Evolutionary conservation across 2,797 vertebrate species (phyloP).

Genomic region (Notoglanidium macrostoma): DNA sequence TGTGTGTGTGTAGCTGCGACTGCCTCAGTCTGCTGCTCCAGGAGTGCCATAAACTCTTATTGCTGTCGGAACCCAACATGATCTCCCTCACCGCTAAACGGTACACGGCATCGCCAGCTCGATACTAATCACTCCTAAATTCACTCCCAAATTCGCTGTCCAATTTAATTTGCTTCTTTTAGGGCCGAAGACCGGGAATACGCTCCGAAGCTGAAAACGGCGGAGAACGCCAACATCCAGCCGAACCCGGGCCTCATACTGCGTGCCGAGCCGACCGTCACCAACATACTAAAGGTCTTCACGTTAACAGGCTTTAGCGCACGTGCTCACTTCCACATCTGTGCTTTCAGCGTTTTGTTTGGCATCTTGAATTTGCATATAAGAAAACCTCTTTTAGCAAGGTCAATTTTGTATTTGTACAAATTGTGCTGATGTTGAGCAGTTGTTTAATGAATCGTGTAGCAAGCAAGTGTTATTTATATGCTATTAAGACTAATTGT

Average conservation of each 20-base stretch:
- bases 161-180: conserved; percentile 20
- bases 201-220: conserved; percentile 85
- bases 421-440: not conserved
- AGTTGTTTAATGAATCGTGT: not conserved
- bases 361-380: not conserved
- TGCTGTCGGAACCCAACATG: conserved; percentile 87
- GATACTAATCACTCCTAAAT: not conserved
- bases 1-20: conserved; percentile 82
- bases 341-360: not conserved
- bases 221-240: conserved; percentile 96
- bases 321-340: not conserved
- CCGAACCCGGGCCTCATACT: conserved; percentile 95
- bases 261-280: conserved; percentile 94
- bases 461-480: not conserved
- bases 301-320: not conserved
- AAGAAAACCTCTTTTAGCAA: not conserved
- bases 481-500: not conserved
- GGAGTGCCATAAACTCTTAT: conserved; percentile 93
- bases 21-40: conserved; percentile 90
- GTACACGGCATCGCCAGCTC: conserved; percentile 67
- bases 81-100: conserved; percentile 84
- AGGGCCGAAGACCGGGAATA: conserved; percentile 88
- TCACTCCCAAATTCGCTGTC: not conserved
- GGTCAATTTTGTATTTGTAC: not conserved
- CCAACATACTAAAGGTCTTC: conserved; percentile 94